A percentile compares a stretch with the other conserved stretches of the same genome.
Evolutionary conservation across 2,113 vertebrate genomes (phyloP).

Genomic region (Sylvilagus bachmani): DNA sequence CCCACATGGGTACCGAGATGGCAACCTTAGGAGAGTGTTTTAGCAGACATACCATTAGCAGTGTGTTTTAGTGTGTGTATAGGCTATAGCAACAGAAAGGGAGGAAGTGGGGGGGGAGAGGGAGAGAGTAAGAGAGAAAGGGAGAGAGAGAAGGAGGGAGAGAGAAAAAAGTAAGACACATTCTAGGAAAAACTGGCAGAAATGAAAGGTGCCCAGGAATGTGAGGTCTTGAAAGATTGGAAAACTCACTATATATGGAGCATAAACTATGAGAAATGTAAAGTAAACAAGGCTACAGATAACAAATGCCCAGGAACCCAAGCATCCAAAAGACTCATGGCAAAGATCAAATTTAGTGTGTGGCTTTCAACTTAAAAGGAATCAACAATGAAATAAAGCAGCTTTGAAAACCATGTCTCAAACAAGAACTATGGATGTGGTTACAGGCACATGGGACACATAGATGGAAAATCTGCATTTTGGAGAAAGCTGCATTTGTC

Average conservation of each 20-base stretch:
- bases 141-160: background rate
- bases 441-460: background rate
- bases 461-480: background rate
- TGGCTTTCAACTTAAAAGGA: background rate
- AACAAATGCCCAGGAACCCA: background rate
- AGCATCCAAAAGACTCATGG: background rate
- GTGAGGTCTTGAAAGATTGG: background rate
- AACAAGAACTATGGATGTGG: background rate
- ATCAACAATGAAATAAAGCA: background rate
- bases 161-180: background rate
- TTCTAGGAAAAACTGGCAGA: constrained; percentile 44
- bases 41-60: background rate
- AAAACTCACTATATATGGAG: background rate
- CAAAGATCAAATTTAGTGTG: background rate
- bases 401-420: constrained; percentile 50
- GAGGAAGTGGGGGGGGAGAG: background rate
- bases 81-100: background rate
- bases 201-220: background rate
- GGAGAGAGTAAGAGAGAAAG: background rate
- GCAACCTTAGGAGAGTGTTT: background rate
- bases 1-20: background rate
- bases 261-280: background rate
- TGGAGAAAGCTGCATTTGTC: background rate
- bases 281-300: background rate
- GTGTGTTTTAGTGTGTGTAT: background rate